A percentile compares a stretch with the other conserved stretches of the same genome.
Conservation (phyloP, 2,113 vertebrate genomes). For the Lamprologus tigripictilis region DNA sequence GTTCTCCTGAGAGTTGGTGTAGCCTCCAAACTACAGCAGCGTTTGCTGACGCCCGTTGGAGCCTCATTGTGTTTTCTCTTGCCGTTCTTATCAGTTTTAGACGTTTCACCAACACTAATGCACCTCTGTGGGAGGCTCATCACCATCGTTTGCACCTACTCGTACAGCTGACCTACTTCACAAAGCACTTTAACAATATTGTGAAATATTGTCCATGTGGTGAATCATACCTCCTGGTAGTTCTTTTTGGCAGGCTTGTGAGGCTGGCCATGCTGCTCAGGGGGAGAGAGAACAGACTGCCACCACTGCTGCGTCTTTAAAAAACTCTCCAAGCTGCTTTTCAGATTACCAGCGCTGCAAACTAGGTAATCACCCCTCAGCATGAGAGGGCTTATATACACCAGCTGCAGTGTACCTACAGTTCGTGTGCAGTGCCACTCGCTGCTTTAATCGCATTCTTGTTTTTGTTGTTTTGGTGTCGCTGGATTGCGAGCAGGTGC, state of each 20-base stretch:
- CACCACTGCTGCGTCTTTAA: constrained; percentile 60
- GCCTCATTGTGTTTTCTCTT: neutral
- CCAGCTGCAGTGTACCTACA: constrained; percentile 48
- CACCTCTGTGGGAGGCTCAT: neutral
- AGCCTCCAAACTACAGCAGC: neutral
- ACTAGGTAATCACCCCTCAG: constrained; percentile 65
- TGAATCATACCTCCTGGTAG: neutral
- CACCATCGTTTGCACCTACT: neutral
- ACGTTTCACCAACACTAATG: neutral
- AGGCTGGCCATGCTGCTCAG: neutral
- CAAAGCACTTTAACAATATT: neutral
- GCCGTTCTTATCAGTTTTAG: neutral
- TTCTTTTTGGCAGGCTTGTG: neutral
- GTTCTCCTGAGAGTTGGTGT: neutral
- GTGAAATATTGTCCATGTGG: neutral
- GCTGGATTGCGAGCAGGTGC: neutral
- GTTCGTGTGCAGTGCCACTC: constrained; percentile 35
- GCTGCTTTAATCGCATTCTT: constrained; percentile 39
- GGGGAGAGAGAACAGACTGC: constrained; percentile 47
- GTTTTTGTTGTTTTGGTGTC: constrained; percentile 29
- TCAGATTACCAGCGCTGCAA: constrained; percentile 66
- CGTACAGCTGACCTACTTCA: neutral
- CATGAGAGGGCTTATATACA: constrained; percentile 65
- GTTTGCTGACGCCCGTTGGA: neutral
- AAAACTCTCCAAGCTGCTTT: constrained; percentile 71